phyloP scores from a whole-genome alignment of 2,113 vertebrate genomes.

The Petromus typicus region DNA sequence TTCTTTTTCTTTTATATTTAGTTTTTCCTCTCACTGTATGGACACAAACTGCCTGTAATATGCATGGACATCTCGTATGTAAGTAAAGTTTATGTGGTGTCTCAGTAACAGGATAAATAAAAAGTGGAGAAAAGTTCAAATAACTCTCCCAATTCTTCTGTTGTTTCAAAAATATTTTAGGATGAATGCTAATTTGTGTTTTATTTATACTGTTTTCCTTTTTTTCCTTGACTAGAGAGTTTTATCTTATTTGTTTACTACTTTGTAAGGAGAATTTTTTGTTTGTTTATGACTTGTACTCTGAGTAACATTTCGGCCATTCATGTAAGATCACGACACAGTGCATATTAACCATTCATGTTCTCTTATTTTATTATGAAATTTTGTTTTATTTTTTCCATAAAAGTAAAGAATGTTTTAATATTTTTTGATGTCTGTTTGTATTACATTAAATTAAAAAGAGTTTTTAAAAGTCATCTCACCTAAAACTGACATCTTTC shows the following conservation, averaged over 20 bases:
- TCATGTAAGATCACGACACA: background rate
- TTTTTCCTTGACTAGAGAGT: background rate
- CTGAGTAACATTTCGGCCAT: background rate
- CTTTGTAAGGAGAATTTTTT: background rate
- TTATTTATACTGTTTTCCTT: background rate
- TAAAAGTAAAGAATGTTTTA: background rate
- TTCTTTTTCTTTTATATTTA: constrained; percentile 79
- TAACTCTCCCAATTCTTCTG: background rate
- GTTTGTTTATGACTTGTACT: background rate
- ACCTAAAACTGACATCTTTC: background rate
- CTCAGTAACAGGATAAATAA: background rate
- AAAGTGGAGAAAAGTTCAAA: background rate
- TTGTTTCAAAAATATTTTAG: background rate
- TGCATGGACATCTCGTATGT: constrained; percentile 98
- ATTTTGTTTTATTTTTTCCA: background rate
- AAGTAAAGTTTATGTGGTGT: constrained; percentile 85
- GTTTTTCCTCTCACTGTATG: constrained; percentile 98
- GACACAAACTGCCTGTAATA: constrained; percentile 97
- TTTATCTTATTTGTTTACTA: background rate
- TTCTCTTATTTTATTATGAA: background rate
- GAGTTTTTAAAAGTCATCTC: background rate
- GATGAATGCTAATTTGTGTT: background rate
- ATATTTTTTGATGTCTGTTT: background rate
- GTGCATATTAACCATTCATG: background rate
- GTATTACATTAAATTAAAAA: background rate